A percentile compares a stretch with the other conserved stretches of the same genome.
These are phyloP conservation scores for Rhyacophila evoluta DNA, from an alignment of 2,888 invertebrate genomes.

Conservation along the genomic window DNA sequence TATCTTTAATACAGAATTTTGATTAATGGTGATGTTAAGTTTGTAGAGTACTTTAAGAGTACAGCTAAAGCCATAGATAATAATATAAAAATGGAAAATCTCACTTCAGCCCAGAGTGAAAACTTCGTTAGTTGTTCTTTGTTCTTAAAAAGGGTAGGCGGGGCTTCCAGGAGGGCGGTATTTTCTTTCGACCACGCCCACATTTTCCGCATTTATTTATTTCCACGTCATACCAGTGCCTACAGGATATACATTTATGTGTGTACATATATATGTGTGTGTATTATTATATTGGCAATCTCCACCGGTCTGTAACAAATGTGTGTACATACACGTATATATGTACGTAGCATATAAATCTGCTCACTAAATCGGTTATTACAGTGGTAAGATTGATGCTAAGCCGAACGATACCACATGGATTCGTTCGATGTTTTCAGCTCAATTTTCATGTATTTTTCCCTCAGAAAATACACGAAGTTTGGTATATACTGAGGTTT, in stretches of 20 bases:
- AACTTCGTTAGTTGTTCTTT: slow-evolving; percentile 33
- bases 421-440: neutral
- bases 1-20: too few species aligned
- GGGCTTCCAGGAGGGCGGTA: slow-evolving; percentile 41
- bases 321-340: neutral
- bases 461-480: neutral
- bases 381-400: slow-evolving; percentile 37
- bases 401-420: slow-evolving; percentile 26
- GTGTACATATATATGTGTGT: neutral
- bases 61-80: too few species aligned
- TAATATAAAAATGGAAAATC: too few species aligned
- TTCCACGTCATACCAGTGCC: slow-evolving; percentile 13
- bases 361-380: slow-evolving; percentile 34
- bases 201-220: slow-evolving; percentile 44
- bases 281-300: slow-evolving; percentile 17
- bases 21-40: too few species aligned
- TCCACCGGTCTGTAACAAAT: slow-evolving; percentile 4
- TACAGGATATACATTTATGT: too few species aligned
- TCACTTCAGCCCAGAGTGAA: neutral
- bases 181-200: slow-evolving; percentile 41
- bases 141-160: slow-evolving; percentile 41
- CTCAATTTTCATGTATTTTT: neutral
- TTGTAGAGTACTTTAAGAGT: too few species aligned
- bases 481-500: neutral
- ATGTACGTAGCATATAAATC: slow-evolving; percentile 25